phyloP scores from a whole-genome alignment of 2,113 vertebrate genomes.

The Acrocephalus arundinaceus region DNA sequence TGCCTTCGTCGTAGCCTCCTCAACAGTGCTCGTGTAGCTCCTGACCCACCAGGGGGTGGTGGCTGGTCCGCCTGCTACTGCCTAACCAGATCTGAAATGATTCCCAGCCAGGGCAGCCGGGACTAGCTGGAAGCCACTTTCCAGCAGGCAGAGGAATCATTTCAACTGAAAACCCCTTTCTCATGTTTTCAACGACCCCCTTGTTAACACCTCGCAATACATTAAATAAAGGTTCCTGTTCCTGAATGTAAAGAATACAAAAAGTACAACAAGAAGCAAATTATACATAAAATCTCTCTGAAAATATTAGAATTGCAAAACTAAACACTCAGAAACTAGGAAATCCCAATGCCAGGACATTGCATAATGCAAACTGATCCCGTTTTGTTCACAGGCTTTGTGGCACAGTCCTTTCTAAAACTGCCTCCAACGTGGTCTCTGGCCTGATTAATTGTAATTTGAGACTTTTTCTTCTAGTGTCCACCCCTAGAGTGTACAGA shows the following conservation, averaged over 20 bases:
- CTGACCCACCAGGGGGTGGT: no score
- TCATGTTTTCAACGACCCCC: neutral
- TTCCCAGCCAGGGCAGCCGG: no score
- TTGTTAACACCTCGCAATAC: neutral
- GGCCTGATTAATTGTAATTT: neutral
- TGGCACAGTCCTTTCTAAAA: neutral
- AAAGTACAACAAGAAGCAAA: neutral
- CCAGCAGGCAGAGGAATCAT: no score
- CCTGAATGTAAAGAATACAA: neutral
- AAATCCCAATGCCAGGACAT: neutral
- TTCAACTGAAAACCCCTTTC: neutral
- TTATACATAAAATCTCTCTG: neutral
- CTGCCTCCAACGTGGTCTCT: neutral
- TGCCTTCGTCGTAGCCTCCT: no score
- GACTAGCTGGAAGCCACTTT: no score
- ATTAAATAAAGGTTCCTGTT: neutral
- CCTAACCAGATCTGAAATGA: no score
- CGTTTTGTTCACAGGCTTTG: neutral
- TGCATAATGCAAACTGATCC: rapidly evolving
- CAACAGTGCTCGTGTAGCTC: no score
- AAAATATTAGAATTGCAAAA: neutral
- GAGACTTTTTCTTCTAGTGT: neutral
- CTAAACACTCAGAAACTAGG: neutral
- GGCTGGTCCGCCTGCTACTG: no score
- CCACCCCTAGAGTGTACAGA: neutral